These are phyloP conservation scores for Anguilla japonica DNA, from an alignment of 2,113 vertebrate genomes.

Conservation along the genomic window DNA sequence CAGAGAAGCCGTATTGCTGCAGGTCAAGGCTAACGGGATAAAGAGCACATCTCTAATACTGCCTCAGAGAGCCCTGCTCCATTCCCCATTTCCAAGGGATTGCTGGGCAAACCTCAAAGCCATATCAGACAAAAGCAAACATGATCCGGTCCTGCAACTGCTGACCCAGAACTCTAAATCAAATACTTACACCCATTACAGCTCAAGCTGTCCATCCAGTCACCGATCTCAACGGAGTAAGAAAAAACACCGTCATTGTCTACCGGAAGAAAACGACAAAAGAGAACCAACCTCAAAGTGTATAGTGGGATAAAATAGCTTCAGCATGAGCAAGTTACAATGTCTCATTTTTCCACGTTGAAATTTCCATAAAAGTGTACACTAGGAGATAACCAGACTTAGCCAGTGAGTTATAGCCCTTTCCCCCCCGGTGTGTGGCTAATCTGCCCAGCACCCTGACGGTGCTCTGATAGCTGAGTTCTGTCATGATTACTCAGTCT, in stretches of 20 bases:
- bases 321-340: neutral
- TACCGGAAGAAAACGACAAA: neutral
- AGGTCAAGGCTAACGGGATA: neutral
- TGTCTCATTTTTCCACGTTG: conserved; percentile 1
- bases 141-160: neutral
- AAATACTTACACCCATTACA: neutral
- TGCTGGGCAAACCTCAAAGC: neutral
- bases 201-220: neutral
- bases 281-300: neutral
- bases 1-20: neutral
- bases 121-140: neutral
- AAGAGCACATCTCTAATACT: conserved; percentile 1
- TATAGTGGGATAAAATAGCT: neutral
- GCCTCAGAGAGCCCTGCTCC: neutral
- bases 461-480: conserved; percentile 25
- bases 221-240: neutral
- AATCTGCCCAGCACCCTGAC: conserved; percentile 36
- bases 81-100: neutral
- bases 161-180: conserved; percentile 10
- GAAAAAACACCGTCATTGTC: neutral
- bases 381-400: conserved; percentile 8
- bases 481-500: conserved; percentile 35
- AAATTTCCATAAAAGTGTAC: neutral
- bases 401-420: conserved; percentile 2
- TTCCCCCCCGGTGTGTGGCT: conserved; percentile 12